Base-by-base conservation (phyloP, 2,797 vertebrate species). In the Peromyscus eremicus region DNA sequence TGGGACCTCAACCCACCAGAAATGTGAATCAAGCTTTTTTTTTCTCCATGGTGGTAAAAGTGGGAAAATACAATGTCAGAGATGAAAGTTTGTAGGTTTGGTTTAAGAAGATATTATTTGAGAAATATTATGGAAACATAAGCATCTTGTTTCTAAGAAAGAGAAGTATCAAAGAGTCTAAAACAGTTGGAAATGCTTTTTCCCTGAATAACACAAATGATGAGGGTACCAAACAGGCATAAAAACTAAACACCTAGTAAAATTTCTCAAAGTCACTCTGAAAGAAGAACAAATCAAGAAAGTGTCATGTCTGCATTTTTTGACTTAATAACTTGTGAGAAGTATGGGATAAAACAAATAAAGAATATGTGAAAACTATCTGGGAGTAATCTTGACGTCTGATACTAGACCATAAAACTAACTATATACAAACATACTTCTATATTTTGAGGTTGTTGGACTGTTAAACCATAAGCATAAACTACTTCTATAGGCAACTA, bases 81-180 rank as follows among this genome's bases (percentile, higher is more conserved):
- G 40, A 34, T 34, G 55, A 88, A 16, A 16, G 10, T 71, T 79
- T 87, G 3, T 23, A 70, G 21, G 1, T 23, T 70, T 17, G 34
- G n/a, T 43, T 27, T 79, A 25, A 37, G 13, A 87, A 57, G 16
- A 70, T 55, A 88, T 12, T 80, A 66, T 52, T 29, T 40, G 19
- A 80, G 4, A 94, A 95, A 86, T 40, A 86, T 32, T 25, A 27
- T 34, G 3, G 37, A 64, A 75, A 17, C 62, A 32, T 52, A 83
- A 83, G 40, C 37, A 29, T 23, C 29, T 83, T 9, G 11, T 94
- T 94, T 95, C n/a, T 46, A 32, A 82, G 37, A 46, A 93, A 97
- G 62, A 1, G 34, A 68, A 90, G 27, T 40, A 73, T 60, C 92
- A 82, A 92, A 32, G 29, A 82, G 19, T 80, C 32, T 23, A 80